Evolutionary conservation across 2,888 invertebrate species (phyloP), one percentile per base, ranked within the genome.

Genomic region (Mimachlamys varia): DNA sequence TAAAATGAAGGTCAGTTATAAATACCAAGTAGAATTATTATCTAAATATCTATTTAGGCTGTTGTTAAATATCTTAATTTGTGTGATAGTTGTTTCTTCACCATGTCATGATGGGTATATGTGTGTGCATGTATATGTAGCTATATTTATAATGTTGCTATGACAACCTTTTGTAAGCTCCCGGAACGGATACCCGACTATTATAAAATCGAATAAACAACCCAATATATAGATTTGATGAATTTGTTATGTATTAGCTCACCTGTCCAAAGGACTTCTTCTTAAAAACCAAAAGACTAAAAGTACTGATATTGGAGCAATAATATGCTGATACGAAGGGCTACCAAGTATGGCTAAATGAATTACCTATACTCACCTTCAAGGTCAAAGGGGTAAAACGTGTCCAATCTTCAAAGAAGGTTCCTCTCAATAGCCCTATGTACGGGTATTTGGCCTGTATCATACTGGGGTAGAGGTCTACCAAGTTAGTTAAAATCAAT

Each of bases 141-240:
- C 76, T 76, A 33, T 76, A 76, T 76, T 76, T 76, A 76, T 76
- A 33, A 27, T 33, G 76, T 76, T 76, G 76, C 76, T 33, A 76
- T 76, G 76, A 76, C 27, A 76, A 76, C 76, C 76, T 76, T 76
- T 76, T 76, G 76, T 76, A 76, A 76, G 33, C 76, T 15, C 76
- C 76, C 76, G 27, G 33, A 27, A 76, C 15, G 76, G 33, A 76
- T 76, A 76, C 76, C 76, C 12, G 76, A 76, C 7, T 22, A 76
- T 76, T 22, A 76, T 76, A 33, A 76, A 76, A 76, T 17, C 2
- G 33, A 76, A 76, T 76, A 33, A 76, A 33, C 27, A 76, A 76
- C 76, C 58, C 76, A 76, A 33, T 76, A 76, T 33, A 33, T 76
- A n/a, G n/a, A 58, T 76, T 62, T 76, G 0, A 76, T 76, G 27